These are phyloP conservation scores for Calidris pugnax DNA, from an alignment of 2,113 vertebrate species.

Conservation along the genomic window DNA sequence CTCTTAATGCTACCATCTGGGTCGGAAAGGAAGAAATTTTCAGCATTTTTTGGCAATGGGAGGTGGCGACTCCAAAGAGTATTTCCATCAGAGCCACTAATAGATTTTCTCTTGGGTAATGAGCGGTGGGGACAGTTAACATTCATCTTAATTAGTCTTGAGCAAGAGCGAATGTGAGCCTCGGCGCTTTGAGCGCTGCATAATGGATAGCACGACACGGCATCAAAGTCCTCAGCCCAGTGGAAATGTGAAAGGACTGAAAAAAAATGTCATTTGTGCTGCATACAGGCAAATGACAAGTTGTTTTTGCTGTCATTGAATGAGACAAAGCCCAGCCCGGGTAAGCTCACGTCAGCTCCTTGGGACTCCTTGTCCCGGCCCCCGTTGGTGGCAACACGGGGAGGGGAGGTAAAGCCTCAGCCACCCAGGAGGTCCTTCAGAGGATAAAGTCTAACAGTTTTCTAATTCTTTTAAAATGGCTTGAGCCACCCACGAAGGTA, in stretches of 20 bases:
- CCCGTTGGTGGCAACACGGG: rapidly evolving
- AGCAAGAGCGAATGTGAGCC: neutral
- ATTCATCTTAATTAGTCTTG: constrained; percentile 67
- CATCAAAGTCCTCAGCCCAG: rapidly evolving
- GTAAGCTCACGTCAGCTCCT: neutral
- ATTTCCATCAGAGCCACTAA: neutral
- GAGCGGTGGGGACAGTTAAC: constrained; percentile 37
- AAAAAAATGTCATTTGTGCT: neutral
- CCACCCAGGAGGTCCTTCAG: neutral
- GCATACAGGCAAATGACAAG: neutral
- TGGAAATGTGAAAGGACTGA: neutral
- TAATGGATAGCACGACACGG: neutral
- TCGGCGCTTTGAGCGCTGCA: neutral
- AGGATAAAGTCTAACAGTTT: neutral
- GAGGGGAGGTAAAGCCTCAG: neutral
- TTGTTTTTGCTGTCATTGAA: neutral
- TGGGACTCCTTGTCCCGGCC: neutral
- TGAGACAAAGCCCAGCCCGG: neutral
- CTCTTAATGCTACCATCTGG: rapidly evolving
- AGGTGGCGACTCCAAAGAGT: neutral
- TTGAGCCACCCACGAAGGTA: neutral
- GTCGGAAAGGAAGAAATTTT: neutral
- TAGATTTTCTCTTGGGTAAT: constrained; percentile 50
- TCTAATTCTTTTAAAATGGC: neutral
- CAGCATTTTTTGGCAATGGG: neutral